These are phyloP conservation scores for Alcis repandata DNA, from an alignment of 2,888 invertebrate genomes.

Conservation along the genomic window DNA sequence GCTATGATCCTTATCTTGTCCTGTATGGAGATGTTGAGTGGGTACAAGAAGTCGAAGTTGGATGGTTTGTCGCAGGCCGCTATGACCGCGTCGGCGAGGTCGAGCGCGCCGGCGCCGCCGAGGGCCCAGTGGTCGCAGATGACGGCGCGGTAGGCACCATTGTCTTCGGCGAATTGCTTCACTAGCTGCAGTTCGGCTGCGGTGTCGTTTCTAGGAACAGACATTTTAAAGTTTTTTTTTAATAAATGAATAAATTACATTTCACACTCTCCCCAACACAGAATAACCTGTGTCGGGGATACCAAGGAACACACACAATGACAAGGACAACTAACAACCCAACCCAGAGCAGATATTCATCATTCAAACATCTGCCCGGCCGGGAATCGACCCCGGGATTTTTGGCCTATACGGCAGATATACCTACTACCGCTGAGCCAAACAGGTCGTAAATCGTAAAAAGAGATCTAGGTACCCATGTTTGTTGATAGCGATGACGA, in stretches of 20 bases:
- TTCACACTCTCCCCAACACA: no score
- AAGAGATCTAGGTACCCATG: no score
- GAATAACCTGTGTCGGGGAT: no score
- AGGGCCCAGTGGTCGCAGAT: conserved; percentile 95
- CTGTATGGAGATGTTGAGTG: conserved; percentile 89
- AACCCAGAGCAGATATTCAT: no score
- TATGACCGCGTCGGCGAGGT: conserved; percentile 95
- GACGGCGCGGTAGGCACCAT: conserved; percentile 96
- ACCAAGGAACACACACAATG: no score
- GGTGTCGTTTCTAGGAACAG: conserved; percentile 91
- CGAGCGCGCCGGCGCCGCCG: conserved; percentile 95
- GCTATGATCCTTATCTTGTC: conserved; percentile 97
- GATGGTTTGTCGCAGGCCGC: conserved; percentile 89
- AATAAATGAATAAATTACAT: no score
- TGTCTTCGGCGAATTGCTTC: conserved; percentile 89
- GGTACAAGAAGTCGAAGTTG: conserved; percentile 90
- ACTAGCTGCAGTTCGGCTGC: conserved; percentile 93
- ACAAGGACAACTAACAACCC: no score
- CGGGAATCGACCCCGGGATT: no score
- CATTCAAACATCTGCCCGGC: no score
- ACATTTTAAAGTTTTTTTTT: background rate
- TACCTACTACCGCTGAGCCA: no score
- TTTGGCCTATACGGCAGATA: no score
- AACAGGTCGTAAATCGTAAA: no score
- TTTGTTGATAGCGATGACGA: conserved; percentile 96